Conservation (phyloP, 2,888 invertebrate species). For the Cataglyphis altisquamis region DNA sequence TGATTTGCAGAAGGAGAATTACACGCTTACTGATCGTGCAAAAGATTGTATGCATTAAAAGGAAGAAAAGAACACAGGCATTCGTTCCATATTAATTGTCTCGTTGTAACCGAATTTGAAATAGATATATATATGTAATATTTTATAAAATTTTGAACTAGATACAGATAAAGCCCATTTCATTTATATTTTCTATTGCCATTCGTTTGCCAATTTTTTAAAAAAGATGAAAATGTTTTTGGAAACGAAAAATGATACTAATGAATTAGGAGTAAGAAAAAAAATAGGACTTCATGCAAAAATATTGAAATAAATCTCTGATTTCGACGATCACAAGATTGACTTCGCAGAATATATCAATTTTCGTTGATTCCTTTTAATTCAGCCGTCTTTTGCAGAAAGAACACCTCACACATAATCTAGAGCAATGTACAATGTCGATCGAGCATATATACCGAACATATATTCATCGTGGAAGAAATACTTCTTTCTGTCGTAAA, state of each 20-base stretch:
- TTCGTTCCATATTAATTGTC: background rate
- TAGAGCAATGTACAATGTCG: constrained; percentile 79
- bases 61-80: background rate
- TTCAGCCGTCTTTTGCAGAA: constrained; percentile 29
- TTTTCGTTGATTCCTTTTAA: constrained; percentile 33
- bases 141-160: background rate
- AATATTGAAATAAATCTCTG: constrained; percentile 19
- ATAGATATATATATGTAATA: background rate
- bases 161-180: background rate
- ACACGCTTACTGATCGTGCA: constrained; percentile 68
- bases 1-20: constrained; percentile 70
- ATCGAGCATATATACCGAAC: constrained; percentile 75
- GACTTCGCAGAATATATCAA: background rate
- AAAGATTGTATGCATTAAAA: constrained; percentile 37
- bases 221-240: background rate
- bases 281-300: background rate
- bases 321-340: constrained; percentile 7
- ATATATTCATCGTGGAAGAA: constrained; percentile 69
- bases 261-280: background rate
- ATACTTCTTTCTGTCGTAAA: constrained; percentile 75
- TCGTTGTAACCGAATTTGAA: background rate
- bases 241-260: background rate
- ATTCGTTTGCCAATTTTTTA: background rate
- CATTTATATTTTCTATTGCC: background rate
- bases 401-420: constrained; percentile 61